Base-by-base conservation (phyloP, 2,888 invertebrate species). In the Cremastobaeus sp. region DNA sequence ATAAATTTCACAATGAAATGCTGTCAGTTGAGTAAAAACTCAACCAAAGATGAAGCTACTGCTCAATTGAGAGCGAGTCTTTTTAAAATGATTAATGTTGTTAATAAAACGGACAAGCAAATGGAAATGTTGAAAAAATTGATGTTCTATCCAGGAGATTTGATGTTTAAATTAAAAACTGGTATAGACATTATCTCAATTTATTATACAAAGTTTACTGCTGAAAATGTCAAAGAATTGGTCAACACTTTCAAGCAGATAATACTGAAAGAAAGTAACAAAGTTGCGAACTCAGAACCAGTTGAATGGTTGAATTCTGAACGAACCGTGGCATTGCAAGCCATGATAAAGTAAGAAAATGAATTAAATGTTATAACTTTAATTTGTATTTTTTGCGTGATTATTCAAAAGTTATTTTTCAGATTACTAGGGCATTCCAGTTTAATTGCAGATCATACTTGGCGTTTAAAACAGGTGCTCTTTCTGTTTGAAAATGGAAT, bases 151-250 rank as follows among this genome's bases (percentile, higher is more conserved):
- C 93, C 94, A 0, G 94, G 94, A 2, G 91, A 92, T 80, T 90
- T 94, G 70, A 92, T 92, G 86, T 92, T 94, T 73, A 93, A 94
- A 80, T 93, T 93, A 87, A 91, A 92, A 21, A 93, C 93, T 14
- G 91, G 91, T 8, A 91, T 91, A 9, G 92, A 91, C 78, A 84
- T 93, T 41, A 87, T 93, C 0, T n/a, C n/a, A n/a, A n/a, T n/a
- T n/a, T n/a, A n/a, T n/a, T n/a, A n/a, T n/a, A n/a, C n/a, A n/a
- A 90, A 89, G 83, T 88, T 94, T 65, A 90, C 90, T 68, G 86
- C 86, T 4, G 89, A 90, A 47, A 92, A 92, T 4, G 90, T 94
- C 0, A 91, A 91, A 80, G 90, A 91, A 82, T 87, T 94, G 76
- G 90, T 91, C 0, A 89, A 90, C 76, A 83, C 91, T 18, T 92